Conservation (phyloP, 2,113 vertebrate species). For the Saccopteryx leptura region DNA sequence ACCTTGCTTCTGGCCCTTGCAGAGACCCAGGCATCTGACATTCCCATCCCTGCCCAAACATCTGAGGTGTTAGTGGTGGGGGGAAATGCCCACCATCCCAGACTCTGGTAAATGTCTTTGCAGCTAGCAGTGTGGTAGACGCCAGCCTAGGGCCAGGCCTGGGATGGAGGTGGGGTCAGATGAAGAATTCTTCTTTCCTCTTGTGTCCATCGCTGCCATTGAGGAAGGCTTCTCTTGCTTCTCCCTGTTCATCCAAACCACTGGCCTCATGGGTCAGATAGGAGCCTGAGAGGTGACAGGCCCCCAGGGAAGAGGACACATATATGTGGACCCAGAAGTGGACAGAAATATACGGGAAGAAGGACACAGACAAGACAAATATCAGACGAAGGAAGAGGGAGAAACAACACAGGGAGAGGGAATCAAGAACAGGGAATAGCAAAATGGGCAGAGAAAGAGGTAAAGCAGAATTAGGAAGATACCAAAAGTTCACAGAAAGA, state of each 20-base stretch:
- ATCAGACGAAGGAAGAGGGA: slow-evolving; percentile 43
- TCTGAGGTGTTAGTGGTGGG: slow-evolving; percentile 83
- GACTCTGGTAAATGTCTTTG: slow-evolving; percentile 82
- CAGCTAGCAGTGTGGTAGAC: slow-evolving; percentile 76
- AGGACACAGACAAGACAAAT: slow-evolving; percentile 53
- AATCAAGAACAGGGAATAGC: slow-evolving; percentile 29
- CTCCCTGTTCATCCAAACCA: slow-evolving; percentile 95
- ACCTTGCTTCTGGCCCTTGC: slow-evolving; percentile 67
- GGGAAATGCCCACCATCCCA: slow-evolving; percentile 75
- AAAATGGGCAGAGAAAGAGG: slow-evolving; percentile 45
- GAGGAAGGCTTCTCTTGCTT: slow-evolving; percentile 96
- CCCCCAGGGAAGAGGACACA: slow-evolving; percentile 48
- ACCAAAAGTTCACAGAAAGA: background rate
- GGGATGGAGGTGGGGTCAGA: slow-evolving; percentile 88
- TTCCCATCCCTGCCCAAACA: slow-evolving; percentile 77
- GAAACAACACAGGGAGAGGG: background rate
- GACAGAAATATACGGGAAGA: background rate
- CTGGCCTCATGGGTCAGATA: slow-evolving; percentile 97
- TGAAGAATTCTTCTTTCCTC: slow-evolving; percentile 97
- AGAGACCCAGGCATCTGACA: slow-evolving; percentile 62
- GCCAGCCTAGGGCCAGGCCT: slow-evolving; percentile 63
- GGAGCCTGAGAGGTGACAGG: slow-evolving; percentile 89
- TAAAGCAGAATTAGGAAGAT: slow-evolving; percentile 63
- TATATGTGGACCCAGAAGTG: slow-evolving; percentile 40
- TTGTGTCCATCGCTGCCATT: slow-evolving; percentile 95